A percentile compares a stretch with the other conserved stretches of the same genome.
phyloP scores from a whole-genome alignment of 2,113 vertebrate genomes.

The Muntiacus reevesi region DNA sequence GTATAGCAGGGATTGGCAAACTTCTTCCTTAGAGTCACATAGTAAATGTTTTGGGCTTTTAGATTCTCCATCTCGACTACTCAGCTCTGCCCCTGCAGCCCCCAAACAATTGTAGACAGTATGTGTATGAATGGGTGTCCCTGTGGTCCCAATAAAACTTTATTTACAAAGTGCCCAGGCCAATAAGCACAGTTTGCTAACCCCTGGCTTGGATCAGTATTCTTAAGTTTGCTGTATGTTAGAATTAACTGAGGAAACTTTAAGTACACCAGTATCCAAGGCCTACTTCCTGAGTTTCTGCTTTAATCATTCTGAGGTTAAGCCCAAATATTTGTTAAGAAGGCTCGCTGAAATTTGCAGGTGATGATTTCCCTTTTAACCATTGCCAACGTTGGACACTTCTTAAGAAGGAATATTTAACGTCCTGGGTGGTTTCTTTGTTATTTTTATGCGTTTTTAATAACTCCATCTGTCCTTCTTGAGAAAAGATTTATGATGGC shows the following conservation, averaged over 20 bases:
- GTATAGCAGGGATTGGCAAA: background rate
- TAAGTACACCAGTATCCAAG: background rate
- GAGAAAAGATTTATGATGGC: slow-evolving; percentile 43
- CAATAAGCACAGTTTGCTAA: background rate
- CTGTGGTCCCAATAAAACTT: background rate
- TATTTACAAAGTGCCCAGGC: background rate
- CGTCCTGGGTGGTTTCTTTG: background rate
- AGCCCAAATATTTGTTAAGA: background rate
- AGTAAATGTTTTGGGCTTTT: background rate
- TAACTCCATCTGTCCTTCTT: slow-evolving; percentile 4
- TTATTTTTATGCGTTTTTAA: background rate
- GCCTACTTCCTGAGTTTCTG: background rate
- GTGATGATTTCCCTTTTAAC: background rate
- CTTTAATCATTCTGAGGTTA: background rate
- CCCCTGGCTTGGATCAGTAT: background rate
- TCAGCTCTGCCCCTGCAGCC: background rate
- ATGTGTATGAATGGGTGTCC: background rate
- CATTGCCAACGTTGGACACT: background rate
- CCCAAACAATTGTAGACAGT: background rate
- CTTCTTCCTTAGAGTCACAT: background rate
- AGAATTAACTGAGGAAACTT: background rate
- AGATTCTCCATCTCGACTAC: background rate
- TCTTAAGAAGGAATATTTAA: background rate
- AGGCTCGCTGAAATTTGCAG: background rate
- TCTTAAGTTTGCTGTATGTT: background rate